phyloP scores from a whole-genome alignment of 2,113 vertebrate species.

The Channa maculata region DNA sequence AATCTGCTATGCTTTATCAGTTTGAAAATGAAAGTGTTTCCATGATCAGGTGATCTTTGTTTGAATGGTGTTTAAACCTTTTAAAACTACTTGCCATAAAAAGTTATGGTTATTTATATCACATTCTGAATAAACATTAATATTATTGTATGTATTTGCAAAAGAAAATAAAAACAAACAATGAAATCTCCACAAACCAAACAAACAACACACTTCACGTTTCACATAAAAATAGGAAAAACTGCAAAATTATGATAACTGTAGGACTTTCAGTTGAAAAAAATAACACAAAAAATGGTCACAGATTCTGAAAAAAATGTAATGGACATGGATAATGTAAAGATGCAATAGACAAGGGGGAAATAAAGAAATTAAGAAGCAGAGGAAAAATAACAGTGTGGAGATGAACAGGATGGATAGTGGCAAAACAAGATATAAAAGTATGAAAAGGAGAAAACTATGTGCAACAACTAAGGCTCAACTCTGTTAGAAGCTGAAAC shows the following conservation, averaged over 20 bases:
- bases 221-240: slow-evolving; percentile 35
- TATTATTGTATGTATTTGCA: neutral
- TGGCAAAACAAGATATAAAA: no score
- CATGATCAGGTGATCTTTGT: neutral
- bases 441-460: no score
- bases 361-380: neutral
- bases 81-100: slow-evolving; percentile 11
- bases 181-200: neutral
- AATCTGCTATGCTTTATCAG: neutral
- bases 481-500: neutral
- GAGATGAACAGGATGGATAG: neutral
- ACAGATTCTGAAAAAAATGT: slow-evolving; percentile 53
- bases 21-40: neutral
- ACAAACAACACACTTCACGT: neutral
- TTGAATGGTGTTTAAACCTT: neutral
- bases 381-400: neutral
- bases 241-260: neutral
- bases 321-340: slow-evolving; percentile 9
- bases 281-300: slow-evolving; percentile 23
- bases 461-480: no score
- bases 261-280: neutral
- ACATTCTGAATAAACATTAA: neutral
- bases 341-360: neutral
- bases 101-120: neutral
- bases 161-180: slow-evolving; percentile 5